phyloP scores from a whole-genome alignment of 2,797 vertebrate genomes.

The Thripadectes ignobilis region DNA sequence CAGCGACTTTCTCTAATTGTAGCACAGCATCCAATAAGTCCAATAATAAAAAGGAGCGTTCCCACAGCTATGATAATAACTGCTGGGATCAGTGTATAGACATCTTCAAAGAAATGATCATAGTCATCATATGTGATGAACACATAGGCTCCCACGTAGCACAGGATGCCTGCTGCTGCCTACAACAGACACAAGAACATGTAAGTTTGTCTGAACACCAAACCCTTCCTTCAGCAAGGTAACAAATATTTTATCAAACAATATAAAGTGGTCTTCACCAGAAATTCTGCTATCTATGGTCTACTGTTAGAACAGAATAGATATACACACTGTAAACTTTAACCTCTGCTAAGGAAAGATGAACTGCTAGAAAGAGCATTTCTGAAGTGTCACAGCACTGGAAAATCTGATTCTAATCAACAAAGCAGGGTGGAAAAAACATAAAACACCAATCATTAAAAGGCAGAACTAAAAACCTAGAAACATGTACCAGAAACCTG shows the following conservation, averaged over 20 bases:
- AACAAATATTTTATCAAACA: neutral
- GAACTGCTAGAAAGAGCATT: neutral
- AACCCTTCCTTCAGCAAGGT: neutral
- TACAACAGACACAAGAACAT: slow-evolving; percentile 34
- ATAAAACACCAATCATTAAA: neutral
- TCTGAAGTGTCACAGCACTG: neutral
- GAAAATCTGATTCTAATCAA: neutral
- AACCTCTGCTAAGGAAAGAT: neutral
- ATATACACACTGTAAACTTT: neutral
- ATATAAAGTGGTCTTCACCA: neutral
- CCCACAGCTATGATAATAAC: slow-evolving; percentile 94
- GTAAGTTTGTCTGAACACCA: neutral
- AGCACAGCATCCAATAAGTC: slow-evolving; percentile 95
- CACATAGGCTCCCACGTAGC: slow-evolving; percentile 97
- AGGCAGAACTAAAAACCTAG: neutral
- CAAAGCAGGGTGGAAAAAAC: neutral
- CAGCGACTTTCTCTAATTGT: slow-evolving; percentile 96
- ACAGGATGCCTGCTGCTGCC: slow-evolving; percentile 96
- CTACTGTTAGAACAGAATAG: neutral
- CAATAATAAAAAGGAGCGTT: slow-evolving; percentile 93
- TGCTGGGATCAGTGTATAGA: slow-evolving; percentile 93
- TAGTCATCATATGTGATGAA: slow-evolving; percentile 99
- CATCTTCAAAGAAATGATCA: slow-evolving; percentile 96
- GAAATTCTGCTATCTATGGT: neutral
- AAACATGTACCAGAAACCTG: neutral